Evolutionary conservation across 2,888 invertebrate species (phyloP).

Genomic region (Leuctra nigra): DNA sequence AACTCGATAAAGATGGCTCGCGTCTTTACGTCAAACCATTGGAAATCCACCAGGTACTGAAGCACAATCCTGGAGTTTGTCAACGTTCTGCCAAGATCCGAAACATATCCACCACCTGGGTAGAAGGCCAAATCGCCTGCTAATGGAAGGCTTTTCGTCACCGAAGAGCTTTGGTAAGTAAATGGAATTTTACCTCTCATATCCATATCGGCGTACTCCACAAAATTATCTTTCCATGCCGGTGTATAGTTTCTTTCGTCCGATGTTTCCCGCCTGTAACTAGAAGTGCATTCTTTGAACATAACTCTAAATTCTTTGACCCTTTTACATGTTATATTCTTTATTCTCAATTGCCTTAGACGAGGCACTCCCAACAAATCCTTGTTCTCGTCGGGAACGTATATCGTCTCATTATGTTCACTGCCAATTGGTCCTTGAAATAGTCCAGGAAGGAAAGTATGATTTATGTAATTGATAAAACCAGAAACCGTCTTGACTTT

Average conservation of each 20-base stretch:
- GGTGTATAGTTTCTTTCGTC: too few relatives aligned
- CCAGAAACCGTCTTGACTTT: neutral
- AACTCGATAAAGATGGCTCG: slow-evolving; percentile 23
- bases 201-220: too few relatives aligned
- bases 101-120: slow-evolving; percentile 22
- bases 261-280: too few relatives aligned
- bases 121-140: slow-evolving; percentile 21
- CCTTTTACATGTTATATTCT: too few relatives aligned
- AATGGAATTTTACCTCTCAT: too few relatives aligned
- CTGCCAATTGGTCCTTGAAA: slow-evolving; percentile 10
- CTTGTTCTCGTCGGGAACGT: slow-evolving; percentile 8
- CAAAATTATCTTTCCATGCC: too few relatives aligned
- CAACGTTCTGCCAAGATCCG: slow-evolving; percentile 22
- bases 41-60: slow-evolving; percentile 13
- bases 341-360: slow-evolving; percentile 22
- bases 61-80: slow-evolving; percentile 21
- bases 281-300: too few relatives aligned
- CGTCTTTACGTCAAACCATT: slow-evolving; percentile 22
- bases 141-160: neutral
- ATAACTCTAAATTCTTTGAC: too few relatives aligned
- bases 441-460: slow-evolving; percentile 21
- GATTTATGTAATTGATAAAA: slow-evolving; percentile 19
- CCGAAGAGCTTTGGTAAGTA: too few relatives aligned
- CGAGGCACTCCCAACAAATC: slow-evolving; percentile 21
- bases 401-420: slow-evolving; percentile 1